Base-by-base conservation (phyloP, 92 coral and sea anemone species). In the Epizoanthus ramosus region DNA sequence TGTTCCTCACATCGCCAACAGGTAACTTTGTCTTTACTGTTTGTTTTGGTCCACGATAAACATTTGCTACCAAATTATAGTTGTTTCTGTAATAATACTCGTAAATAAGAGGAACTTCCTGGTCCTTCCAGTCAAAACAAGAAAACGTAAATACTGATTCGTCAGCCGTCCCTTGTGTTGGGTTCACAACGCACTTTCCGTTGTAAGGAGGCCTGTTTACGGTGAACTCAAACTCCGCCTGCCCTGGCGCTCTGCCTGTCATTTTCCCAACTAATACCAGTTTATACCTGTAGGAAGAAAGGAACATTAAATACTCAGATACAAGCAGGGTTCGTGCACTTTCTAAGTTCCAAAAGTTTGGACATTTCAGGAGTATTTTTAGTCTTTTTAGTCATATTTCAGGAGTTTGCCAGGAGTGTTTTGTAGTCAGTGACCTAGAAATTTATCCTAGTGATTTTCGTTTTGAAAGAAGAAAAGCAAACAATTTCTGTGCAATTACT, bases 41-140 rank as follows among this genome's bases (percentile, higher is more conserved):
- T 18, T 60, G 57, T 33, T 35, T 75, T 19, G 81, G 81, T 39
- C 81, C 81, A 18, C 81, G 81, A 59, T 75, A 75, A 12, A 75
- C 45, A 33, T 58, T 53, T 12, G 63, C 37, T 17, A 24, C 68
- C 57, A 75, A 18, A 19, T 54, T 54, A 59, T 58, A 75, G 15
- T 18, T 37, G 57, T 75, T 75, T 35, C 57, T 59, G 81, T 75
- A 59, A 35, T 56, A 59, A 37, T 75, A 59, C 50, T 58, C 81
- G 57, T 75, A 75, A 3, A n/a, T 22, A 33, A 75, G 68, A 0
- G 81, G 69, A 37, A 75, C 33, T 3, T 75, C 81, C 16, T 2
- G 37, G 81, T 75, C 81, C 45, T n/a, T 19, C 81, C 81, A 75
- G n/a, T 75, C 15, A 19, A 56, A 18, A 75, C 81, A 75, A 4